Percentiles rank a stretch among this genome's conserved stretches.
These are phyloP conservation scores for Pelodiscus sinensis DNA, from an alignment of 2,113 vertebrate genomes.

Conservation along the genomic window DNA sequence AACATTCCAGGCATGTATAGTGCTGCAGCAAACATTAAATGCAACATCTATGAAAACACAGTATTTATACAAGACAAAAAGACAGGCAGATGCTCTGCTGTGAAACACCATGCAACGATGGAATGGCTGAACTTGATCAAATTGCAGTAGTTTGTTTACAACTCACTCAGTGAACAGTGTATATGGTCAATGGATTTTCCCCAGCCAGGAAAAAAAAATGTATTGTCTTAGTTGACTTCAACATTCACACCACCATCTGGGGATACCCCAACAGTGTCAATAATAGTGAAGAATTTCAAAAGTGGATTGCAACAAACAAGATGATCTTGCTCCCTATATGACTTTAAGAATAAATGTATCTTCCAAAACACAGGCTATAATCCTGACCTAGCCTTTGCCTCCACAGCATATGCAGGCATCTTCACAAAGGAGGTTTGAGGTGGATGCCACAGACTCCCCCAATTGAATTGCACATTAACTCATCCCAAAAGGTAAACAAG, in stretches of 20 bases:
- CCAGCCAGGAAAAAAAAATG: not conserved
- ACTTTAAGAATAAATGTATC: not conserved
- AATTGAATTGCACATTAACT: not conserved
- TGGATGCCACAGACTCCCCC: not conserved
- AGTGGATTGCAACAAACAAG: not conserved
- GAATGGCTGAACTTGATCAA: not conserved
- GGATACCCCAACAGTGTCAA: not conserved
- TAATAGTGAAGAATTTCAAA: not conserved
- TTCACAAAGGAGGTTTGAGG: no score
- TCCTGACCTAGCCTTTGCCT: not conserved
- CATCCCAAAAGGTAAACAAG: not conserved
- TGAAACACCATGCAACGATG: not conserved
- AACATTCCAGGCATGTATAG: not conserved
- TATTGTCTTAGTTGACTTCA: not conserved
- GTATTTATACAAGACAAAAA: not conserved
- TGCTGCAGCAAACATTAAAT: not conserved
- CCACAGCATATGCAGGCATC: no score
- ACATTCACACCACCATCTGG: not conserved
- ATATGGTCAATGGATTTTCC: no score
- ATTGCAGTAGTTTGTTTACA: no score
- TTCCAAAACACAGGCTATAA: not conserved
- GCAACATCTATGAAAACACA: not conserved
- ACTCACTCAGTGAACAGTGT: no score
- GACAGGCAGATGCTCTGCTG: not conserved
- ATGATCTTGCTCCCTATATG: not conserved